Conservation (phyloP, 2,113 vertebrate genomes). For the Eurystomus gularis region DNA sequence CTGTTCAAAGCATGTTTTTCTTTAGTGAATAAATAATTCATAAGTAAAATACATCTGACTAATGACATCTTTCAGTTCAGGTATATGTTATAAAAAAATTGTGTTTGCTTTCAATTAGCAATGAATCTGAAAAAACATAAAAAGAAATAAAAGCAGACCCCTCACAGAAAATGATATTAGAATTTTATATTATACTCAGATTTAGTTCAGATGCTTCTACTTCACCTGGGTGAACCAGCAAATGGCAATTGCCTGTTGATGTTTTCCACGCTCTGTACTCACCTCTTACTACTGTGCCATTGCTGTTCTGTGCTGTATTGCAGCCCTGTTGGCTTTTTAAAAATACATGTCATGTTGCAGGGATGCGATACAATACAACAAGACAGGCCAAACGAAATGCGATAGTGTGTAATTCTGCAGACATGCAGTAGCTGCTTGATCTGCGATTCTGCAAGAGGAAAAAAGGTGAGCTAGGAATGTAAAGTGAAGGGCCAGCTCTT, state of each 20-base stretch:
- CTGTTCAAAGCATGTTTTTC: neutral
- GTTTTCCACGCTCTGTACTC: neutral
- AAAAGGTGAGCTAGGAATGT: neutral
- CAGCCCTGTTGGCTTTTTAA: neutral
- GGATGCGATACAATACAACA: neutral
- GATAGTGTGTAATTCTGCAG: neutral
- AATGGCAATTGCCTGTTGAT: neutral
- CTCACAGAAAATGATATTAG: neutral
- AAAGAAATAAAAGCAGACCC: neutral
- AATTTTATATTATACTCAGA: neutral
- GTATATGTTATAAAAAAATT: neutral
- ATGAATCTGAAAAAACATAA: neutral
- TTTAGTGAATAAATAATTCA: neutral
- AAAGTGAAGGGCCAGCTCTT: neutral
- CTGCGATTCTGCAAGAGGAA: neutral
- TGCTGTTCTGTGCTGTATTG: neutral
- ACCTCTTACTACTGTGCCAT: neutral
- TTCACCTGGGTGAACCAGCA: neutral
- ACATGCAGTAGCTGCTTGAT: fast-evolving
- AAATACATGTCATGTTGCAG: fast-evolving
- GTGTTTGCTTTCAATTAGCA: neutral
- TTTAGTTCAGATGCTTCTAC: neutral
- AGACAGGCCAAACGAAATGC: neutral
- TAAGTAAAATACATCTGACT: neutral
- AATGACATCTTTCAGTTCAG: neutral